Conservation (phyloP, 2,888 invertebrate species). For the Lymantria monacha region DNA sequence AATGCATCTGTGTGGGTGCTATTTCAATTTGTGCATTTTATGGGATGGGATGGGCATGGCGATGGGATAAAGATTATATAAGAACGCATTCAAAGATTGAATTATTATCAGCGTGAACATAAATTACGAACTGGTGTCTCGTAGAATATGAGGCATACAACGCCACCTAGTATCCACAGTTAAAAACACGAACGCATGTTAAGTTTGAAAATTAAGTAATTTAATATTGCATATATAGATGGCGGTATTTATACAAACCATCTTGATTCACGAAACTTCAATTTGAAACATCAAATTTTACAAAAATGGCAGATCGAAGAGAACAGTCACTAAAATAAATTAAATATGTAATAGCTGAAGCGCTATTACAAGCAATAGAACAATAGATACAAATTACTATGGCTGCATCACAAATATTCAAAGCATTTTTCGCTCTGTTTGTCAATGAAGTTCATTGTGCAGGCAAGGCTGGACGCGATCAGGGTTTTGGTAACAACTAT, state of each 20-base stretch:
- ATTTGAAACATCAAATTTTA: conserved; percentile 33
- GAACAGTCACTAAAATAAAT: conserved; percentile 29
- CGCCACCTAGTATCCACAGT: conserved; percentile 17
- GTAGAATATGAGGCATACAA: no score
- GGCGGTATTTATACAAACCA: conserved; percentile 1
- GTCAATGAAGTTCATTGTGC: conserved; percentile 54
- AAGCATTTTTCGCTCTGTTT: conserved; percentile 50
- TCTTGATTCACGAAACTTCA: neutral
- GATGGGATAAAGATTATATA: no score
- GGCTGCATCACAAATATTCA: conserved; percentile 56
- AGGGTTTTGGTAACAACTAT: conserved; percentile 70
- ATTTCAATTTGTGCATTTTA: no score
- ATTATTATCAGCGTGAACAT: no score
- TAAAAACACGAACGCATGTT: neutral
- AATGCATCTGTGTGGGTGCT: no score
- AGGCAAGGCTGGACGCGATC: conserved; percentile 48
- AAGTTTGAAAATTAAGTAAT: neutral
- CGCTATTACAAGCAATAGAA: conserved; percentile 8
- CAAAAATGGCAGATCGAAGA: conserved; percentile 43
- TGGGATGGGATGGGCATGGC: no score
- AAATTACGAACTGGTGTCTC: no score
- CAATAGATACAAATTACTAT: conserved; percentile 35
- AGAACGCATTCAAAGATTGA: no score
- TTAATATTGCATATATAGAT: conserved; percentile 3
- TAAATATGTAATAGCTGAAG: conserved; percentile 43